These are phyloP conservation scores for Drosophila ananassae DNA, from an alignment of 1,140 invertebrate species.

Conservation along the genomic window DNA sequence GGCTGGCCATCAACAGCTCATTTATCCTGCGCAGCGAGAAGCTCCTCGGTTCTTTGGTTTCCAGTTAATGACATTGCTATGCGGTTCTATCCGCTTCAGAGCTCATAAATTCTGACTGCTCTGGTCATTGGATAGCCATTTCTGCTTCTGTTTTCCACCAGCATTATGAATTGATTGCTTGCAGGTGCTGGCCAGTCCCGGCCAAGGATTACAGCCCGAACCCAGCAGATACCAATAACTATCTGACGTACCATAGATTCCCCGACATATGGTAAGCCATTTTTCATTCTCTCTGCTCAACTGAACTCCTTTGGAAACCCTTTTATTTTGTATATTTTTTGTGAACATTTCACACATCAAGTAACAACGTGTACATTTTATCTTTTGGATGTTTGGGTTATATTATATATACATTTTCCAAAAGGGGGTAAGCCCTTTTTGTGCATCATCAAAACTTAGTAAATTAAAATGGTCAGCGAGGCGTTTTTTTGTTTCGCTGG, in stretches of 20 bases:
- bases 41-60: conserved; percentile 39
- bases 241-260: conserved; percentile 34
- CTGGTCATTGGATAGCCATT: conserved; percentile 38
- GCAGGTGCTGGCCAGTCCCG: conserved; percentile 45
- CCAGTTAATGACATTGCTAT: conserved; percentile 64
- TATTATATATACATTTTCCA: conserved; percentile 9
- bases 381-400: conserved; percentile 4
- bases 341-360: conserved; percentile 41
- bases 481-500: conserved; percentile 62
- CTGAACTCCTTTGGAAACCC: conserved; percentile 2
- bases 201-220: conserved; percentile 15
- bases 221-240: conserved; percentile 69
- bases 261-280: conserved; percentile 49
- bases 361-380: conserved; percentile 17
- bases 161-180: conserved; percentile 77
- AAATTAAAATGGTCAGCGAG: conserved; percentile 77
- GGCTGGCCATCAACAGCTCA: conserved; percentile 41
- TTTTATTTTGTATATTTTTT: conserved; percentile 15
- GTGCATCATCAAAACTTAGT: conserved; percentile 71
- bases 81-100: conserved; percentile 33
- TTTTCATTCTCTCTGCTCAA: conserved; percentile 69
- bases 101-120: conserved; percentile 63
- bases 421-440: conserved; percentile 8
- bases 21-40: conserved; percentile 18
- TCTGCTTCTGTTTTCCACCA: conserved; percentile 14